Base-by-base conservation (phyloP, 2,113 vertebrate species). In the Scolopax mira region DNA sequence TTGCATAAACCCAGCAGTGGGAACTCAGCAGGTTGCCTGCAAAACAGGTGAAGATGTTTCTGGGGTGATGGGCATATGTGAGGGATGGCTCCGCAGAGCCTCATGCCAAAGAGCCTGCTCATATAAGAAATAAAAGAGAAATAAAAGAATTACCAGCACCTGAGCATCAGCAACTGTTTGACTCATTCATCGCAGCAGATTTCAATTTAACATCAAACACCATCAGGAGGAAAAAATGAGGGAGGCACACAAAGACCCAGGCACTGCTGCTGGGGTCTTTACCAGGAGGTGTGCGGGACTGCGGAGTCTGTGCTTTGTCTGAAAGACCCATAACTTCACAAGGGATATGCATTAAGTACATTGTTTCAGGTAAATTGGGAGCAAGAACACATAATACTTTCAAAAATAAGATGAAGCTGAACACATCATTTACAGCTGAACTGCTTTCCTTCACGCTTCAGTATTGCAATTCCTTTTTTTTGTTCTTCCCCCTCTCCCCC, bases 121-220 rank as follows among this genome's bases (percentile, higher is more conserved):
- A 42, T 33, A 69, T 24, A 39, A 78, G 72, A 74, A 90, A 42
- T 41, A 46, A 70, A 65, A 61, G 30, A 66, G 72, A 74, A 90
- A 42, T 41, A 46, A 70, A 65, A 61, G 30, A 66, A 92, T 39
- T 39, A 46, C 54, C 77, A 86, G 58, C 51, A 37, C 67, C 67
- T 44, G 67, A 77, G 55, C 74, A 65, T 77, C 84, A 93, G 65
- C 88, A 93, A 80, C 5, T 0, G 17, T 66, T 84, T 61, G 67
- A 78, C 67, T 95, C 64, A 27, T 60, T 60, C n/a, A 30, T 23
- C 89, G 73, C 86, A 95, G 86, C 71, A 77, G 41, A 78, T 73
- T 85, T 88, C 71, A 78, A 52, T 1, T 19, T 39, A 86, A 75
- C 24, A 75, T n/a, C 28, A 74, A 86, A 73, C 6, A 22, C 4